Conservation (phyloP, 2,888 invertebrate genomes). For the Epistrophe eligans region DNA sequence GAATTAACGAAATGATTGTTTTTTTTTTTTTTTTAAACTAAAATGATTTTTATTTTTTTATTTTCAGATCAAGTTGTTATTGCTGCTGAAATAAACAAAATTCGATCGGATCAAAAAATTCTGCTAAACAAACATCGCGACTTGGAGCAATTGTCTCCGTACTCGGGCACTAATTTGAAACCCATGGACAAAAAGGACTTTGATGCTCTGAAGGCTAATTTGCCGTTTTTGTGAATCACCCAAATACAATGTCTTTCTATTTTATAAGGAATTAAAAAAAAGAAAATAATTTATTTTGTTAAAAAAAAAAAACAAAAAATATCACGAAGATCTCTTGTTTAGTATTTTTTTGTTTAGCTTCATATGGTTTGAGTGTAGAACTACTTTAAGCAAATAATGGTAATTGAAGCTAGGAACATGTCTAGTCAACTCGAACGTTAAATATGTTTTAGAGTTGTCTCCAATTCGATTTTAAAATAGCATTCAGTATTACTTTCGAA, state of each 20-base stretch:
- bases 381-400: no score
- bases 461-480: no score
- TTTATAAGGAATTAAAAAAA: neutral
- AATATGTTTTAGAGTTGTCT: no score
- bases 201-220: constrained; percentile 80
- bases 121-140: constrained; percentile 83
- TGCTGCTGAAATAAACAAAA: constrained; percentile 81
- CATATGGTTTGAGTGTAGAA: no score
- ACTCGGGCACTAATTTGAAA: constrained; percentile 82
- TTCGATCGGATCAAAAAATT: constrained; percentile 82
- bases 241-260: neutral
- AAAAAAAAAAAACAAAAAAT: no score
- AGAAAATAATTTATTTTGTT: neutral
- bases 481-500: no score
- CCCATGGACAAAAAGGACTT: constrained; percentile 81
- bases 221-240: constrained; percentile 79
- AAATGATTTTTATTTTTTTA: neutral
- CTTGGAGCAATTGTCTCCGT: constrained; percentile 81
- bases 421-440: no score
- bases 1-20: neutral
- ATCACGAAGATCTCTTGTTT: no score
- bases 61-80: constrained; percentile 82
- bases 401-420: no score
- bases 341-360: no score
- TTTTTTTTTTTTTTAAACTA: neutral